These are phyloP conservation scores for Acrocyrtus sp. DNA, from an alignment of 2,888 invertebrate genomes.

Conservation along the genomic window DNA sequence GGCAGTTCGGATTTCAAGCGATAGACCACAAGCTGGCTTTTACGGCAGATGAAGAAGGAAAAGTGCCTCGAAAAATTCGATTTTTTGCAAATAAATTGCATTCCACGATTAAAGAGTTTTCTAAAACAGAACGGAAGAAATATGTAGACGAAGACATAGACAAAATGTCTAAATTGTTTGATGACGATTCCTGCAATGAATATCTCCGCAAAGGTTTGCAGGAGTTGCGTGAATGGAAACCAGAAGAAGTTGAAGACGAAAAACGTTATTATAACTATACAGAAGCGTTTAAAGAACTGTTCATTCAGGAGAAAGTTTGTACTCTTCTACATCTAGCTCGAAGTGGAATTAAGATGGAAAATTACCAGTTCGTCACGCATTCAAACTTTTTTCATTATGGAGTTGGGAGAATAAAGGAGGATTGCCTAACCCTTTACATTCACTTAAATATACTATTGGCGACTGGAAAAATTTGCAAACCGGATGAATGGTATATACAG, in stretches of 20 bases:
- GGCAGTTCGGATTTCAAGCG: not conserved
- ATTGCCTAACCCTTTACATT: constrained; percentile 30
- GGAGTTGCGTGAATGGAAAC: not conserved
- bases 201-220: constrained; percentile 8
- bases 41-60: constrained; percentile 1
- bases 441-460: constrained; percentile 25
- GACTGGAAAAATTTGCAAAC: constrained; percentile 1
- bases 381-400: constrained; percentile 42
- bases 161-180: constrained; percentile 8
- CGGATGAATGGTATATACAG: constrained; percentile 12
- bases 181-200: constrained; percentile 8
- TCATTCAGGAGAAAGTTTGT: constrained; percentile 26
- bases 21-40: constrained; percentile 3
- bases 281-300: constrained; percentile 24
- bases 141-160: constrained; percentile 25
- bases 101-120: constrained; percentile 23
- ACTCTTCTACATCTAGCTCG: constrained; percentile 12
- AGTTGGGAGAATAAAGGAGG: constrained; percentile 30
- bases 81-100: constrained; percentile 22
- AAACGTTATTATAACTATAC: too few species aligned
- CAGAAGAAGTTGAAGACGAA: not conserved
- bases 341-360: constrained; percentile 16
- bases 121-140: constrained; percentile 27
- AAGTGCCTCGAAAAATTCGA: not conserved
- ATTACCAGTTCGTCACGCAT: constrained; percentile 19